Evolutionary conservation across 2,888 invertebrate species (phyloP), one percentile per base, ranked within the genome.

Genomic region (Cheilosia impressa): DNA sequence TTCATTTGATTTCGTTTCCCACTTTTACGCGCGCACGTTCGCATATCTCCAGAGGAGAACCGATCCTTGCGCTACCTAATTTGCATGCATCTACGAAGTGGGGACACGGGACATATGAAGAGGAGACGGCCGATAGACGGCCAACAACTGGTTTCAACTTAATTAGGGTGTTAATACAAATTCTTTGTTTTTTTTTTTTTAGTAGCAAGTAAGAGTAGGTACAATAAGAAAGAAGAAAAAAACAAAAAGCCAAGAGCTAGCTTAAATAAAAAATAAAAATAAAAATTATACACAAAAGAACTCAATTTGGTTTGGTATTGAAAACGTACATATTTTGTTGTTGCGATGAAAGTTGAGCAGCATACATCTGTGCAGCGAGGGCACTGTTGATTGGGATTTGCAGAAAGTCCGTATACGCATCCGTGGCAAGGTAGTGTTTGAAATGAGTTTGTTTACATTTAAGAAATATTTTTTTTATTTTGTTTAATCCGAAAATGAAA

Each of bases 351-450:
- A 96, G 95, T 95, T 97, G 97, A 94, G 95, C 95, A 93, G 96
- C 97, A 95, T 96, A 96, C 97, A 97, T 97, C 96, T 97, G 97
- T 95, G 97, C 96, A 95, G 97, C 97, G 95, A 97, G 97, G 96
- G 97, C 97, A 96, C 97, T 97, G 96, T 89, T 87, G 81, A 45
- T 79, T 45, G 66, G 13, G 43, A 72, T 62, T 73, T 65, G 82
- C 71, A 87, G 80, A 69, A 60, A 57, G 71, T 87, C 81, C 78
- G 80, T 47, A 87, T 43, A 87, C 73, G 72, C 87, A 34, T 85
- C 84, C 84, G 65, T 55, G 45, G 58, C 53, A 66, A 55, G 60
- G 43, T 62, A 27, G 47, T 78, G 15, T 62, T 72, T 78, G 73
- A 75, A 84, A 84, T 57, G 45, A 65, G 45, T 80, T 80, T 76